These are phyloP conservation scores for Ploceus nigricollis DNA, from an alignment of 2,113 vertebrate genomes.

Conservation along the genomic window DNA sequence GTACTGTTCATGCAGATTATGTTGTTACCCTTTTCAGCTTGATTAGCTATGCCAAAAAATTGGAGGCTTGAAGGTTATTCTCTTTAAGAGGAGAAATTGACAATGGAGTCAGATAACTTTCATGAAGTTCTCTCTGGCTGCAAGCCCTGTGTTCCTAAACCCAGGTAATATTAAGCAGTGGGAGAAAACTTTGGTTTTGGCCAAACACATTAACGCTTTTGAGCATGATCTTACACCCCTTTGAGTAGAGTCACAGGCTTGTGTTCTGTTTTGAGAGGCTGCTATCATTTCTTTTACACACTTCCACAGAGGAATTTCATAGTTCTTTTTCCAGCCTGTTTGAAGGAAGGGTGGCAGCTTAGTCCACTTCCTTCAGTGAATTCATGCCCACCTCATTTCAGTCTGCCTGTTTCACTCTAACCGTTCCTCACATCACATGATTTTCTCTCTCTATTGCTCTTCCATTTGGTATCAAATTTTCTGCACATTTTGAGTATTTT, in stretches of 20 bases:
- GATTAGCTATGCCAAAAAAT: background rate
- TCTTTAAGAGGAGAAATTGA: background rate
- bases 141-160: background rate
- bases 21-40: background rate
- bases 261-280: background rate
- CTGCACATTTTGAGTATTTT: background rate
- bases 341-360: background rate
- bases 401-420: background rate
- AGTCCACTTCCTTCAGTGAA: background rate
- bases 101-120: background rate
- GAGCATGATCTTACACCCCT: background rate
- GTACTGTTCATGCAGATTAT: background rate
- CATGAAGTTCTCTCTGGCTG: background rate
- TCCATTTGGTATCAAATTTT: background rate
- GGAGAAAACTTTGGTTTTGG: background rate
- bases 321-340: background rate
- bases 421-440: accelerated
- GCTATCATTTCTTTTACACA: background rate
- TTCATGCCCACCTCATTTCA: background rate
- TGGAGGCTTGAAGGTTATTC: background rate
- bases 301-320: background rate
- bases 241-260: background rate
- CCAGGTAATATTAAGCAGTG: background rate
- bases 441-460: background rate
- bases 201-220: background rate